Evolutionary conservation across 2,888 invertebrate species (phyloP).

Genomic region (Lasioglossum marginatum): DNA sequence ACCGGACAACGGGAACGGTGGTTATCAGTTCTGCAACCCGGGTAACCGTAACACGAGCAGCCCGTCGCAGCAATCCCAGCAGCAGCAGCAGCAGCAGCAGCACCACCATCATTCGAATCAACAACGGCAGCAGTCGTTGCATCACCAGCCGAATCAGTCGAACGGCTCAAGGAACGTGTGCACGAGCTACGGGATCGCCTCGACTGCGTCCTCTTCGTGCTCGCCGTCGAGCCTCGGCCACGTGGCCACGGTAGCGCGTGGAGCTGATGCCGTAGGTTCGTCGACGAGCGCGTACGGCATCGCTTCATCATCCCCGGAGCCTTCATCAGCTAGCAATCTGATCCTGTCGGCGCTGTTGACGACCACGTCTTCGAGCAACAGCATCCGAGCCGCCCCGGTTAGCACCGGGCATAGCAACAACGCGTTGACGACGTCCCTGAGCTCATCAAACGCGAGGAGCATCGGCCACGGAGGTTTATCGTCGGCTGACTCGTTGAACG

Average conservation of each 20-base stretch:
- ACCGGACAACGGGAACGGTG: constrained; percentile 74
- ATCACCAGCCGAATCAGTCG: constrained; percentile 51
- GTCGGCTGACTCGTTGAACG: constrained; percentile 77
- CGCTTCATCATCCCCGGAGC: constrained; percentile 60
- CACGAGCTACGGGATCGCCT: constrained; percentile 61
- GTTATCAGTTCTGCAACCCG: constrained; percentile 72
- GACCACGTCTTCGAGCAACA: constrained; percentile 67
- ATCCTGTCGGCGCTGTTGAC: constrained; percentile 72
- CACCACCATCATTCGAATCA: constrained; percentile 44
- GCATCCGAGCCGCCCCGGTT: constrained; percentile 37
- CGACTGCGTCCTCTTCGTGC: constrained; percentile 63
- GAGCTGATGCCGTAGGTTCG: constrained; percentile 72
- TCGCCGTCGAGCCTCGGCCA: constrained; percentile 75
- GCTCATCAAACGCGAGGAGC: constrained; percentile 51
- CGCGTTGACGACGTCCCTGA: constrained; percentile 66
- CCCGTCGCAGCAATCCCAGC: constrained; percentile 35
- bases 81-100: not conserved
- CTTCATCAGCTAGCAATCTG: constrained; percentile 59
- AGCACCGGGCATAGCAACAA: constrained; percentile 60
- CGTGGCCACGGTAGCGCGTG: constrained; percentile 73
- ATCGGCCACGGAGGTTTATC: constrained; percentile 40
- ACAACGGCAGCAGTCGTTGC: constrained; percentile 79
- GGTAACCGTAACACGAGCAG: constrained; percentile 56
- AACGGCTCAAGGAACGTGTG: constrained; percentile 38
- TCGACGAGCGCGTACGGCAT: constrained; percentile 64